phyloP scores from a whole-genome alignment of 2,888 invertebrate genomes.

The Cheilosia soror region DNA sequence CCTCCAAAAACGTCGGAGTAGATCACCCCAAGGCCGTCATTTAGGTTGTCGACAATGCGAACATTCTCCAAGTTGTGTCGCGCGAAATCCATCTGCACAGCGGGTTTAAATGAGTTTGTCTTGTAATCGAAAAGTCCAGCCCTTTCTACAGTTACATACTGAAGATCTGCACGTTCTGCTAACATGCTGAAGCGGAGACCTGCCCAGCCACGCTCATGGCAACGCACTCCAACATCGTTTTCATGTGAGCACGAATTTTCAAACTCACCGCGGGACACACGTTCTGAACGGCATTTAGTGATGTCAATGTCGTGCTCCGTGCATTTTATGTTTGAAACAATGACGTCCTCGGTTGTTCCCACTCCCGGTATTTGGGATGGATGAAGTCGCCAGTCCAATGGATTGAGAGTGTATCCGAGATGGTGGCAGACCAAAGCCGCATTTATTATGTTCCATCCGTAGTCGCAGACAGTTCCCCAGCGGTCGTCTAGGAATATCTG shows the following conservation, averaged over 20 bases:
- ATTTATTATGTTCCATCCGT: slow-evolving; percentile 96
- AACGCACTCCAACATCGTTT: slow-evolving; percentile 94
- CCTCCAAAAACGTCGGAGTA: slow-evolving; percentile 97
- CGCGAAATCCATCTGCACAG: slow-evolving; percentile 94
- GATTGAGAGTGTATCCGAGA: slow-evolving; percentile 95
- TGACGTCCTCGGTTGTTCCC: slow-evolving; percentile 90
- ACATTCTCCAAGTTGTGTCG: slow-evolving; percentile 93
- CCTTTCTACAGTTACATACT: slow-evolving; percentile 94
- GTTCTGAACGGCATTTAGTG: slow-evolving; percentile 93
- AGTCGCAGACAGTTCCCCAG: slow-evolving; percentile 99
- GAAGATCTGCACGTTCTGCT: slow-evolving; percentile 93
- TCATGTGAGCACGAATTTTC: slow-evolving; percentile 95
- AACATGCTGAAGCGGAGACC: slow-evolving; percentile 95
- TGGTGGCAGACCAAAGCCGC: slow-evolving; percentile 98
- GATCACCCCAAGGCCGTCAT: slow-evolving; percentile 96
- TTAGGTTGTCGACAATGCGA: slow-evolving; percentile 92
- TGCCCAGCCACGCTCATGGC: slow-evolving; percentile 97
- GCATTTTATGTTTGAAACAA: slow-evolving; percentile 95
- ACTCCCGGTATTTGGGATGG: slow-evolving; percentile 92
- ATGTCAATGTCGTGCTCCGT: slow-evolving; percentile 95
- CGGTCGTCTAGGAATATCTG: slow-evolving; percentile 92
- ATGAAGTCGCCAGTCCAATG: slow-evolving; percentile 94
- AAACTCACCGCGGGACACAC: slow-evolving; percentile 87
- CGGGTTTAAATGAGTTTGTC: slow-evolving; percentile 93
- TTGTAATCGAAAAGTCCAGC: slow-evolving; percentile 97